Evolutionary conservation across 2,797 vertebrate species (phyloP).

Genomic region (Ibycter americanus): DNA sequence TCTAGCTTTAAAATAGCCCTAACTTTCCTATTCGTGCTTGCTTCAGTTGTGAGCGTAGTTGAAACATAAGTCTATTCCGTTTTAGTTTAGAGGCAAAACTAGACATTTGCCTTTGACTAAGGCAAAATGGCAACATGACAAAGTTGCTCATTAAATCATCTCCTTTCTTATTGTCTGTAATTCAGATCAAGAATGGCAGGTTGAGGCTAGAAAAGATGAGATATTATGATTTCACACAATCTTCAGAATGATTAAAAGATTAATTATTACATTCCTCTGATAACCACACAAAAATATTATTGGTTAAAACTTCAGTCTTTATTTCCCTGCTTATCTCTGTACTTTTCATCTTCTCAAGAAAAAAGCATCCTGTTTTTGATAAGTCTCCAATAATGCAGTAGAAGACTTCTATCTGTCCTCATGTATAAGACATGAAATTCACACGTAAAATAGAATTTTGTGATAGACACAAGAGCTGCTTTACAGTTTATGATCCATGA

Average conservation of each 20-base stretch:
- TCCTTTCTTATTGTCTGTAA: conserved; percentile 63
- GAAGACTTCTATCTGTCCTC: conserved; percentile 6
- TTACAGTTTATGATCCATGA: neutral
- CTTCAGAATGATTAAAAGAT: conserved; percentile 60
- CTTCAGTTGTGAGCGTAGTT: neutral
- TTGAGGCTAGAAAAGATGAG: conserved; percentile 65
- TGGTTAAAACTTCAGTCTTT: conserved; percentile 65
- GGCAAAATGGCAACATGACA: conserved; percentile 63
- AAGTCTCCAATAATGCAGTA: conserved; percentile 35
- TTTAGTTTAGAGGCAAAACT: conserved; percentile 50
- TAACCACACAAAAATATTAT: conserved; percentile 69
- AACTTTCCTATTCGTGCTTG: neutral
- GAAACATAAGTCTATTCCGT: conserved; percentile 35
- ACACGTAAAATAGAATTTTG: neutral
- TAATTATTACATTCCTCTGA: conserved; percentile 72
- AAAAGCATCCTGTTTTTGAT: conserved; percentile 58
- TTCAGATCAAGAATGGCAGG: conserved; percentile 67
- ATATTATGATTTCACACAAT: conserved; percentile 59
- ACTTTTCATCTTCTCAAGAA: conserved; percentile 63
- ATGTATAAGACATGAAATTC: conserved; percentile 10
- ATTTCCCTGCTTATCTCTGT: conserved; percentile 64
- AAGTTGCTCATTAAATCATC: conserved; percentile 59
- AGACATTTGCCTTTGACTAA: conserved; percentile 46
- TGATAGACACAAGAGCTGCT: neutral
- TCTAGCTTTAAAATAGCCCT: conserved; percentile 8